Evolutionary conservation across 2,797 vertebrate species (phyloP).

Genomic region (Acanthornis magna): DNA sequence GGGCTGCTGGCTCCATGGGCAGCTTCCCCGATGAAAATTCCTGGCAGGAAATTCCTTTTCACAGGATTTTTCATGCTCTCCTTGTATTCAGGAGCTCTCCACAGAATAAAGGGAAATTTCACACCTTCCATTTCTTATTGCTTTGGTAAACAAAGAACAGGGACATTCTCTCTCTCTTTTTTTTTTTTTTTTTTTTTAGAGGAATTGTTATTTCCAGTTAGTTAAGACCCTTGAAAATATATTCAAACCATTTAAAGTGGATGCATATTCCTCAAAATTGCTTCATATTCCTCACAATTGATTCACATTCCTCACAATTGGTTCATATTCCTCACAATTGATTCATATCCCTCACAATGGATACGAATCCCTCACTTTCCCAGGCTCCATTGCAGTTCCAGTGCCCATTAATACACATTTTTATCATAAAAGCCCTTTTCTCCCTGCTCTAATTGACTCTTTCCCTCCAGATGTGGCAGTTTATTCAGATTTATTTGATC

Average conservation of each 20-base stretch:
- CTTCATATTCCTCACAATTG: not conserved
- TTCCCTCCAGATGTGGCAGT: not conserved
- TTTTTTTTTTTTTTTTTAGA: not conserved
- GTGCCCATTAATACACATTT: not conserved
- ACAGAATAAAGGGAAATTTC: not conserved
- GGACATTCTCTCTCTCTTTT: not conserved
- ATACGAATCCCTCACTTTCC: not conserved
- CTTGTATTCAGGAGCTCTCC: not conserved
- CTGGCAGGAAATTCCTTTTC: accelerated
- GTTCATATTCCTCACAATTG: not conserved
- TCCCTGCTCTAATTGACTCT: not conserved
- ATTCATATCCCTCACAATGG: not conserved
- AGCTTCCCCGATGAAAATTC: not conserved
- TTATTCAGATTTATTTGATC: not conserved
- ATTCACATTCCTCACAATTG: not conserved
- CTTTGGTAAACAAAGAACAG: not conserved
- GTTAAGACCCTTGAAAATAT: not conserved
- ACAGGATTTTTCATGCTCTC: not conserved
- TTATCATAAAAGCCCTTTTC: not conserved
- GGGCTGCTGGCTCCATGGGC: not conserved
- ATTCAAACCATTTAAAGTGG: not conserved
- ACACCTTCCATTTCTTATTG: not conserved
- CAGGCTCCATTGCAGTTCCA: not conserved
- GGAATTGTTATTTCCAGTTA: not conserved
- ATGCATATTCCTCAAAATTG: not conserved